Conservation (phyloP, 2,113 vertebrate species). For the Sinocyclocheilus rhinocerous region DNA sequence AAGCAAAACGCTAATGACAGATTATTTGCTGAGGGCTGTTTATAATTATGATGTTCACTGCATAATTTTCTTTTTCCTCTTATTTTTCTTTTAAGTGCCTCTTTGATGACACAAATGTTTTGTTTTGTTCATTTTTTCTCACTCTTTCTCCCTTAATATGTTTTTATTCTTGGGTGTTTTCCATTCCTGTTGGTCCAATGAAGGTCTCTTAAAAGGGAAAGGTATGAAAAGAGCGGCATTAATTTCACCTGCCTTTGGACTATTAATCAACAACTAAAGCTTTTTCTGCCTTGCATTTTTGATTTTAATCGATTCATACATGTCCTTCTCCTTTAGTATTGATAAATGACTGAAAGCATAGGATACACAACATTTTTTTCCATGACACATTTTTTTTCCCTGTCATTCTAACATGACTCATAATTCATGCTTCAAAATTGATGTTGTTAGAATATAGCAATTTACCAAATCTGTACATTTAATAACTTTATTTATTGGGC, state of each 20-base stretch:
- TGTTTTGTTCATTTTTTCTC: constrained; percentile 55
- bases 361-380: background rate
- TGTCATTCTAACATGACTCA: constrained; percentile 4
- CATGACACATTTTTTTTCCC: background rate
- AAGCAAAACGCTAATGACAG: constrained; percentile 2
- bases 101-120: constrained; percentile 27
- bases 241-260: constrained; percentile 38
- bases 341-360: background rate
- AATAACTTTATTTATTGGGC: background rate
- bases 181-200: constrained; percentile 74
- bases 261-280: constrained; percentile 46
- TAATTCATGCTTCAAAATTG: background rate
- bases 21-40: constrained; percentile 21
- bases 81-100: background rate
- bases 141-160: constrained; percentile 58
- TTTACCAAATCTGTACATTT: background rate
- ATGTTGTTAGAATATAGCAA: constrained; percentile 2
- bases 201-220: constrained; percentile 82
- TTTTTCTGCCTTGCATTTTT: constrained; percentile 46
- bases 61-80: constrained; percentile 5
- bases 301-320: constrained; percentile 61
- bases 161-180: constrained; percentile 67
- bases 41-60: constrained; percentile 12
- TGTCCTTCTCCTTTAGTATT: background rate
- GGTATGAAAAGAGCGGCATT: constrained; percentile 69